Evolutionary conservation across 2,888 invertebrate species (phyloP).

Genomic region (Epinotia demarniana): DNA sequence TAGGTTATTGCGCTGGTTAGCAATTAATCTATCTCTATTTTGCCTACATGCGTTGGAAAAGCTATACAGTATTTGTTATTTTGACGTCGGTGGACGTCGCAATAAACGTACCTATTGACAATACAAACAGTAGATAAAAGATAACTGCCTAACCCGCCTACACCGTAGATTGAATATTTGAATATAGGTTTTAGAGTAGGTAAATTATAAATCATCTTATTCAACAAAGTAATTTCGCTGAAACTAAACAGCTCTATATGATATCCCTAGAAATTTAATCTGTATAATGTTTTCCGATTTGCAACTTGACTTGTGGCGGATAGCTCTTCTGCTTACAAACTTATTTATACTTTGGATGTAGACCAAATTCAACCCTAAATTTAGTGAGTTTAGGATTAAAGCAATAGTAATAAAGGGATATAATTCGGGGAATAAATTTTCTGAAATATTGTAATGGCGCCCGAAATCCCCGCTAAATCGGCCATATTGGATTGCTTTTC

Average conservation of each 20-base stretch:
- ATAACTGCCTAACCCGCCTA: no score
- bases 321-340: constrained; percentile 56
- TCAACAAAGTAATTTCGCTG: not conserved
- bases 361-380: constrained; percentile 50
- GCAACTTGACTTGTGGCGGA: constrained; percentile 73
- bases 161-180: no score
- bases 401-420: constrained; percentile 28
- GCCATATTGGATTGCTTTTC: constrained; percentile 69
- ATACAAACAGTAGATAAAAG: no score
- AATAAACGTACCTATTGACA: no score
- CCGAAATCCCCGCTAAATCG: constrained; percentile 67
- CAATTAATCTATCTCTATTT: no score
- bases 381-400: not conserved
- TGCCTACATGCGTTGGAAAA: no score
- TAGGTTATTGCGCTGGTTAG: no score
- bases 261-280: constrained; percentile 66
- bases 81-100: no score
- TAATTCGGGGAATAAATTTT: constrained; percentile 56
- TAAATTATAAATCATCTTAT: no score
- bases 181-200: no score
- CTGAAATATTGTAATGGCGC: constrained; percentile 71
- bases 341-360: constrained; percentile 44
- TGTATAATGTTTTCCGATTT: constrained; percentile 76
- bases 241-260: constrained; percentile 54
- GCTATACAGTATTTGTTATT: no score